Conservation (phyloP, 2,113 vertebrate species). For the Casuarius casuarius region DNA sequence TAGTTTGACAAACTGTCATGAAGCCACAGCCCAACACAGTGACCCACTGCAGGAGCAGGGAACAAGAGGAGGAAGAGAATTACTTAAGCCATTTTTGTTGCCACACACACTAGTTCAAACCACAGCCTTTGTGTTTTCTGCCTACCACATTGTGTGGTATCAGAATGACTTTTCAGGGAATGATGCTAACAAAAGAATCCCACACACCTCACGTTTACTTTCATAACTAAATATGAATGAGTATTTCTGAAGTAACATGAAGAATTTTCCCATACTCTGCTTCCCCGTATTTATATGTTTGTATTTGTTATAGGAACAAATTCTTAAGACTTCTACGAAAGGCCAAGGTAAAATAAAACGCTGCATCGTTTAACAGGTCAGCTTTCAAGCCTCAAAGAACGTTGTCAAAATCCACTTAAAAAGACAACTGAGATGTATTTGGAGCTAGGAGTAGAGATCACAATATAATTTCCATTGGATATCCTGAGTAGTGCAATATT, state of each 20-base stretch:
- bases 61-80: slow-evolving; percentile 3
- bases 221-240: neutral
- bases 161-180: neutral
- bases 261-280: neutral
- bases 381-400: neutral
- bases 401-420: neutral
- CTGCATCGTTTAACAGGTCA: neutral
- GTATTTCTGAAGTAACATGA: neutral
- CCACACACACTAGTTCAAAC: slow-evolving; percentile 29
- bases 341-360: neutral
- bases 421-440: neutral
- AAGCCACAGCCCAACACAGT: neutral
- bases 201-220: neutral
- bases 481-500: neutral
- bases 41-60: neutral
- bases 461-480: neutral
- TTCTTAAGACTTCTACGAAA: neutral
- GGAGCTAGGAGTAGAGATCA: neutral
- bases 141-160: neutral
- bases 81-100: slow-evolving; percentile 1
- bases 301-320: neutral
- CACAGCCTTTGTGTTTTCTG: neutral
- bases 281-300: neutral
- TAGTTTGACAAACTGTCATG: neutral
- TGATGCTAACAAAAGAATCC: neutral